A percentile compares a stretch with the other conserved stretches of the same genome.
Evolutionary conservation across 2,888 invertebrate genomes (phyloP).

Genomic region (Chaetogeoica ovagalla): DNA sequence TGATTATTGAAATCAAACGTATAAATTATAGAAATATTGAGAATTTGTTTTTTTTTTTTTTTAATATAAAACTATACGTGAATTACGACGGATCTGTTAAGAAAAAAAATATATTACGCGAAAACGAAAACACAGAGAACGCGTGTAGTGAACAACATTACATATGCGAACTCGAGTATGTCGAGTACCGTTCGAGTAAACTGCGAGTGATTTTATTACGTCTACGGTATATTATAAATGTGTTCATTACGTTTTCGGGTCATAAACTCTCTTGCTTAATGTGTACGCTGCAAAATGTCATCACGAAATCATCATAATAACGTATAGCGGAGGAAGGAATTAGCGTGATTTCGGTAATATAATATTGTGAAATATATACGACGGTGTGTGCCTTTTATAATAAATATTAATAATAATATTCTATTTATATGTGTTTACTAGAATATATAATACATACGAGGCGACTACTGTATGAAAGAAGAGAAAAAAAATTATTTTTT

Average conservation of each 20-base stretch:
- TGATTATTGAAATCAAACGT: too few species aligned
- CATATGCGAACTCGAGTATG: constrained; percentile 9
- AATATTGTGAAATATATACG: constrained; percentile 23
- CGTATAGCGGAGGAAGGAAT: neutral
- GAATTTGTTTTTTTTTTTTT: too few species aligned
- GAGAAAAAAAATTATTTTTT: neutral
- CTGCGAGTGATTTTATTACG: constrained; percentile 45
- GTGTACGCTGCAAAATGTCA: constrained; percentile 19
- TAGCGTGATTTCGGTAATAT: constrained; percentile 21
- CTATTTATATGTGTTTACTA: neutral
- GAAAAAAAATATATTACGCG: too few species aligned
- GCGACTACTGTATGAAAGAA: constrained; percentile 16
- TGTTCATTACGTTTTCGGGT: constrained; percentile 40
- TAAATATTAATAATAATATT: too few species aligned
- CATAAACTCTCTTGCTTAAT: constrained; percentile 37
- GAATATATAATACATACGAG: too few species aligned
- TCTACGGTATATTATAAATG: constrained; percentile 15
- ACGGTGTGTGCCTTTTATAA: neutral
- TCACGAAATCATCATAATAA: neutral
- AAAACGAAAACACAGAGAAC: too few species aligned
- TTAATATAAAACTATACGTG: too few species aligned
- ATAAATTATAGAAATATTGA: too few species aligned
- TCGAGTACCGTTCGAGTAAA: neutral
- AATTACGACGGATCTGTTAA: too few species aligned
- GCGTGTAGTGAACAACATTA: neutral